Conservation (phyloP, 2,888 invertebrate genomes). For the Hedychridium roseum region DNA sequence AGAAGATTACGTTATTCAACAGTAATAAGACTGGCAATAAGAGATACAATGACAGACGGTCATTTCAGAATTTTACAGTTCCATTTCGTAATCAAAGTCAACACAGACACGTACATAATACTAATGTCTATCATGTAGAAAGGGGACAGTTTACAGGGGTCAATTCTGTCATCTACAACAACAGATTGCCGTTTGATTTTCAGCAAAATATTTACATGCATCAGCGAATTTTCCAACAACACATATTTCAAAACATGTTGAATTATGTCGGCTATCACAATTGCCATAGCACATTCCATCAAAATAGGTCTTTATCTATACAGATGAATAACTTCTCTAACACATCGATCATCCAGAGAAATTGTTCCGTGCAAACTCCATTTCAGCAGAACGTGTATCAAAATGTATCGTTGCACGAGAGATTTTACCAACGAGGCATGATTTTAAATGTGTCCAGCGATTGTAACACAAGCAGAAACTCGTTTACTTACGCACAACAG, state of each 20-base stretch:
- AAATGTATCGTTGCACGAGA: constrained; percentile 14
- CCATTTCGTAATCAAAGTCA: neutral
- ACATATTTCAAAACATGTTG: constrained; percentile 22
- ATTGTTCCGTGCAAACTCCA: constrained; percentile 30
- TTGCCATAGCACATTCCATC: constrained; percentile 13
- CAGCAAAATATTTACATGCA: constrained; percentile 15
- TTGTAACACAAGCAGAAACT: neutral
- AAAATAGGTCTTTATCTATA: constrained; percentile 23
- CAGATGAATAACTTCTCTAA: constrained; percentile 22
- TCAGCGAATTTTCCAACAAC: constrained; percentile 14
- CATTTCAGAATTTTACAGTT: neutral
- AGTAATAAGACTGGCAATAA: neutral
- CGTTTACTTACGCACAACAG: neutral
- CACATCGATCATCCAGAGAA: constrained; percentile 15
- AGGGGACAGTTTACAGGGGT: too few species aligned
- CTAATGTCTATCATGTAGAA: too few species aligned
- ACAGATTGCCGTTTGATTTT: constrained; percentile 18
- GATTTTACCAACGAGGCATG: constrained; percentile 16
- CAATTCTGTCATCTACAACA: too few species aligned
- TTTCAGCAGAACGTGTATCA: constrained; percentile 28
- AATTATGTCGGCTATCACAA: constrained; percentile 9
- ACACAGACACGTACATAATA: too few species aligned
- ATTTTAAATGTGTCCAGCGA: constrained; percentile 16
- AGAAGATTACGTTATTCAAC: too few species aligned
- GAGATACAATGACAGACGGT: neutral